Evolutionary conservation across 1,140 invertebrate species (phyloP).

Genomic region (Ladona fulva): DNA sequence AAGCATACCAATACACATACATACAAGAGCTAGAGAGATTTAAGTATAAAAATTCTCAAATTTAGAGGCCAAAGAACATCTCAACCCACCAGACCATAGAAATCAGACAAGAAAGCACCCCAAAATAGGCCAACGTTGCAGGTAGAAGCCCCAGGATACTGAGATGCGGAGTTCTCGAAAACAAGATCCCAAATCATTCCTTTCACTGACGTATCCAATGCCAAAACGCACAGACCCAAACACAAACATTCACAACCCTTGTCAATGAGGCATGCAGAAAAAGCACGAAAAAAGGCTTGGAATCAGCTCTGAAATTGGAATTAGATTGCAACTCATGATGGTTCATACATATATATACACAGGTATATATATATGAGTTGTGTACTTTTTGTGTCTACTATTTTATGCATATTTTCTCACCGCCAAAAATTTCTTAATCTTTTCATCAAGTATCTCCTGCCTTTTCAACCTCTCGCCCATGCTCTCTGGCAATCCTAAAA

Average conservation of each 20-base stretch:
- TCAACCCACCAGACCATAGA: not conserved
- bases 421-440: conserved; percentile 90
- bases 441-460: conserved; percentile 80
- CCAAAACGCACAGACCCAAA: not conserved
- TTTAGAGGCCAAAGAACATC: not conserved
- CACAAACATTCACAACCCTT: not conserved
- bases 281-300: not conserved
- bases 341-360: not conserved
- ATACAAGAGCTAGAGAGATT: not conserved
- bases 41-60: not conserved
- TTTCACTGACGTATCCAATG: not conserved
- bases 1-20: not conserved
- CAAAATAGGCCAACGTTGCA: not conserved
- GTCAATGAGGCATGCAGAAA: not conserved
- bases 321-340: not conserved
- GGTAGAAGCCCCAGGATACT: not conserved
- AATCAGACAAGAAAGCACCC: not conserved
- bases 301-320: not conserved
- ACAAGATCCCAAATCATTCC: not conserved
- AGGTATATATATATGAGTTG: not conserved
- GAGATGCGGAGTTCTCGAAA: not conserved
- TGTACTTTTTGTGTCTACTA: not conserved
- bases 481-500: conserved; percentile 23
- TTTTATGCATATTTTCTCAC: conserved; percentile 46
- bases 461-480: conserved; percentile 57